These are phyloP conservation scores for Oryzias dopingdopingensis DNA, from an alignment of 2,797 vertebrate genomes.

Conservation along the genomic window DNA sequence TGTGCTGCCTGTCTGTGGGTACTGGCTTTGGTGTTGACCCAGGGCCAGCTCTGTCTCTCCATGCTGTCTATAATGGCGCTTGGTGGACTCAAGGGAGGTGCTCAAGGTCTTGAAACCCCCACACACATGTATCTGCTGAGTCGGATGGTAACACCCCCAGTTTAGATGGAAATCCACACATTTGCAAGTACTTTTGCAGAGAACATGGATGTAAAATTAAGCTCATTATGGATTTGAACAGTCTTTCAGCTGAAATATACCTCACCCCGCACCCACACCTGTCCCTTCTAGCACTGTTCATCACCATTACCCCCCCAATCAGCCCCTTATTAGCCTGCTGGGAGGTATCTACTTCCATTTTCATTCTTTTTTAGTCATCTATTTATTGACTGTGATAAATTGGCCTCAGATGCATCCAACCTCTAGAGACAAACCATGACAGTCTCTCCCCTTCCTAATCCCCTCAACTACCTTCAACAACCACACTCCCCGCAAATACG, in stretches of 20 bases:
- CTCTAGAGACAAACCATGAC: slow-evolving; percentile 33
- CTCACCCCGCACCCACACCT: not conserved
- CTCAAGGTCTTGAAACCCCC: slow-evolving; percentile 45
- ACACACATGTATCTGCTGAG: slow-evolving; percentile 17
- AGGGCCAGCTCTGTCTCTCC: slow-evolving; percentile 56
- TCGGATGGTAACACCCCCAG: slow-evolving; percentile 13
- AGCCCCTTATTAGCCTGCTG: slow-evolving; percentile 29
- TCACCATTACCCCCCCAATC: slow-evolving; percentile 27
- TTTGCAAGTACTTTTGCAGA: slow-evolving; percentile 6
- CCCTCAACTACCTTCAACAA: slow-evolving; percentile 16
- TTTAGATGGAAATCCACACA: slow-evolving; percentile 5
- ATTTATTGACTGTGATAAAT: slow-evolving; percentile 56
- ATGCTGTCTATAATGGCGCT: slow-evolving; percentile 66
- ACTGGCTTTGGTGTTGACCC: slow-evolving; percentile 77
- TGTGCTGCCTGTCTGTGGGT: slow-evolving; percentile 62
- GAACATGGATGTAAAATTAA: slow-evolving; percentile 3
- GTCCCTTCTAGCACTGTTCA: slow-evolving; percentile 24
- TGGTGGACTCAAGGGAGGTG: slow-evolving; percentile 54
- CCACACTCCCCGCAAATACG: slow-evolving; percentile 13
- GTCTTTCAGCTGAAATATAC: slow-evolving; percentile 26
- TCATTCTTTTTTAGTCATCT: slow-evolving; percentile 35
- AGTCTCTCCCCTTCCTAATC: slow-evolving; percentile 9
- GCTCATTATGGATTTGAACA: slow-evolving; percentile 1
- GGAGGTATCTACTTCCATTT: slow-evolving; percentile 36
- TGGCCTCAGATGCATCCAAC: slow-evolving; percentile 40